phyloP scores from a whole-genome alignment of 2,113 vertebrate species.

The Sterrhoptilus dennistouni region DNA sequence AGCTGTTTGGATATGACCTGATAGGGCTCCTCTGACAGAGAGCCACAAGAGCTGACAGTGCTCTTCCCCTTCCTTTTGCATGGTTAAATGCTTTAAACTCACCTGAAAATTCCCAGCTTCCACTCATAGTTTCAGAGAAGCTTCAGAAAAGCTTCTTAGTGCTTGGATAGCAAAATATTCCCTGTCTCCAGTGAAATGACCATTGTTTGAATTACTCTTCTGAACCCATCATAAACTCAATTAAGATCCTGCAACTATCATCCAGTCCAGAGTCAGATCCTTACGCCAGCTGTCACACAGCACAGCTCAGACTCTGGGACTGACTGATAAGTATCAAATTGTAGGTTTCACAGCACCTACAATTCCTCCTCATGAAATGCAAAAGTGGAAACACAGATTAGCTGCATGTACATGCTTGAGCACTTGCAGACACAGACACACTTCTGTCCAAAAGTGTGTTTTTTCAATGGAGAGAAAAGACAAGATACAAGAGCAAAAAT shows the following conservation, averaged over 20 bases:
- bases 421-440: not conserved
- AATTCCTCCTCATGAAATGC: not conserved
- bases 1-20: not conserved
- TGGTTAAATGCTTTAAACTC: not conserved
- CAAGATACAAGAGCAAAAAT: not conserved
- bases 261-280: not conserved
- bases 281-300: not conserved
- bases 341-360: not conserved
- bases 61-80: not conserved
- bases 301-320: not conserved
- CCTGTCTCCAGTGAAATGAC: not conserved
- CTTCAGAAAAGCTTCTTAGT: not conserved
- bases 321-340: not conserved
- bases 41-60: not conserved
- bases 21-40: not conserved
- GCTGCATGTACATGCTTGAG: not conserved
- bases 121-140: not conserved
- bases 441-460: not conserved
- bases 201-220: not conserved
- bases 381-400: not conserved
- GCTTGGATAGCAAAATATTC: not conserved
- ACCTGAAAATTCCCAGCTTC: not conserved
- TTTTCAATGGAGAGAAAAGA: not conserved
- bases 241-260: not conserved
- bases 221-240: not conserved